These are phyloP conservation scores for Chaetodon trifascialis DNA, from an alignment of 2,113 vertebrate species.

Conservation along the genomic window DNA sequence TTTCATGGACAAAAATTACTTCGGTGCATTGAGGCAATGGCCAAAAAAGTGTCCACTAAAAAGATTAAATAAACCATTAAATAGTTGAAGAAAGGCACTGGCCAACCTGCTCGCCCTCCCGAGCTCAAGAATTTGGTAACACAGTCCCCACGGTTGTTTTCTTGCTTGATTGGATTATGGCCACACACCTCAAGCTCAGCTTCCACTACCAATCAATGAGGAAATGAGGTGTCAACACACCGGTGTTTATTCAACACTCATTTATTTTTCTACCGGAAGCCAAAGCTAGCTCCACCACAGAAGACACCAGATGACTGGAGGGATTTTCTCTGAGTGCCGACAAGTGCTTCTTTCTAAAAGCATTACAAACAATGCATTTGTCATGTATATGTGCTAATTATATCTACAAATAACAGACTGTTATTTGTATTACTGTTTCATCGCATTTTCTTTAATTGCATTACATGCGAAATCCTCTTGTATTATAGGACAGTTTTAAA, in stretches of 20 bases:
- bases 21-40: background rate
- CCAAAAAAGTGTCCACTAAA: background rate
- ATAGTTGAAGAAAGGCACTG: background rate
- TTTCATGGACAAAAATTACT: background rate
- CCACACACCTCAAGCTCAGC: constrained; percentile 83
- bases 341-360: constrained; percentile 30
- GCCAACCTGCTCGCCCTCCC: constrained; percentile 32
- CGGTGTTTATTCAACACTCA: constrained; percentile 83
- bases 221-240: constrained; percentile 88
- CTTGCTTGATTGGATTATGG: constrained; percentile 84
- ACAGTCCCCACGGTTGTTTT: constrained; percentile 78
- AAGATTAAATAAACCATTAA: constrained; percentile 16
- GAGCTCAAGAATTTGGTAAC: constrained; percentile 65
- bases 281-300: constrained; percentile 51
- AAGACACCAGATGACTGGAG: constrained; percentile 73
- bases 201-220: constrained; percentile 84
- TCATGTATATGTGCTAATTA: background rate
- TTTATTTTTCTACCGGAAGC: constrained; percentile 84
- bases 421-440: no score
- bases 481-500: constrained; percentile 11
- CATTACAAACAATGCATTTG: constrained; percentile 9
- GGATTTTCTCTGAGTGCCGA: constrained; percentile 51
- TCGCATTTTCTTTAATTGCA: constrained; percentile 35
- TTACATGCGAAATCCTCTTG: constrained; percentile 20
- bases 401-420: constrained; percentile 30